Evolutionary conservation across 2,797 vertebrate species (phyloP).

Genomic region (Xenops minutus): DNA sequence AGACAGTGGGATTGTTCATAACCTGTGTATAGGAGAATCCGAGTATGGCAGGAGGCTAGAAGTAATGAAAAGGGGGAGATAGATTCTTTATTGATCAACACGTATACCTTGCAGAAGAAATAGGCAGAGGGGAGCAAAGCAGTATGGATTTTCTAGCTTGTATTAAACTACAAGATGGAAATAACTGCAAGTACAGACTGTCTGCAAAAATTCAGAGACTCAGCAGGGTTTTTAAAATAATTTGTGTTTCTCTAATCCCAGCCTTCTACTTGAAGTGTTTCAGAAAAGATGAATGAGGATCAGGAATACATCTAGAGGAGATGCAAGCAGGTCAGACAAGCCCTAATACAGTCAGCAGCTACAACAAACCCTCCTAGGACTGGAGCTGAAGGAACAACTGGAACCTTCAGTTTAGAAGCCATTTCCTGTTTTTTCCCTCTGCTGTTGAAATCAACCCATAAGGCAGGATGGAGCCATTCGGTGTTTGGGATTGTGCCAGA

Average conservation of each 20-base stretch:
- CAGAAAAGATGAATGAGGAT: not conserved
- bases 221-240: slow-evolving; percentile 37
- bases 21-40: not conserved
- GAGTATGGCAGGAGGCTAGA: not conserved
- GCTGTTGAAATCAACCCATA: not conserved
- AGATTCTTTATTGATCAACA: slow-evolving; percentile 35
- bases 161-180: slow-evolving; percentile 41
- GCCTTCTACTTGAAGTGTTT: not conserved
- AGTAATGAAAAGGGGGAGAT: not conserved
- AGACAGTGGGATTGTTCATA: slow-evolving; percentile 22
- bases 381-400: not conserved
- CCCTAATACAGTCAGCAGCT: not conserved
- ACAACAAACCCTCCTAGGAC: accelerated
- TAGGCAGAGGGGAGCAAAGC: slow-evolving; percentile 26
- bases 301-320: not conserved
- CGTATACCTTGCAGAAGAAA: not conserved
- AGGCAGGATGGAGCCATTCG: not conserved
- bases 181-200: slow-evolving; percentile 32
- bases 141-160: slow-evolving; percentile 43
- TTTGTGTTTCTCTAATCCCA: slow-evolving; percentile 24
- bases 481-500: not conserved
- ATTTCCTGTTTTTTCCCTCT: not conserved
- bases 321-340: not conserved
- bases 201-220: slow-evolving; percentile 21
- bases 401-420: not conserved